Base-by-base conservation (phyloP, 2,888 invertebrate species). In the Helleia helle region DNA sequence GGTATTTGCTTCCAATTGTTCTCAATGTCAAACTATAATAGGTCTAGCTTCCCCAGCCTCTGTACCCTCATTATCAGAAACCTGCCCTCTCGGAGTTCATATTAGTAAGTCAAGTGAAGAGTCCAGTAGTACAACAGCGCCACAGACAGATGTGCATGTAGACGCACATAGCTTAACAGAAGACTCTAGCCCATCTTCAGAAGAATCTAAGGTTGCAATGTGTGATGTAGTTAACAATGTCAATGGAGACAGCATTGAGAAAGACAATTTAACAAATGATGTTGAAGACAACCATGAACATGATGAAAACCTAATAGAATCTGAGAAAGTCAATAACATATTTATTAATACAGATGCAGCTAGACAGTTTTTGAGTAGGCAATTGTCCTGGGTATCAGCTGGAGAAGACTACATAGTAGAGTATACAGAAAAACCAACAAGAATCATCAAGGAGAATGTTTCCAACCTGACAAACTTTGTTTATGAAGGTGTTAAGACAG, bases 271-370 rank as follows among this genome's bases (percentile, higher is more conserved):
- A 46, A 48, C 52, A 47, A 62, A 59, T 36, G 65, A 65, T 50
- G 55, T 58, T 54, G 65, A 68, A 55, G 46, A 42, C 6, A 62
- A 64, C 40, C 61, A 59, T 28, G 66, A 66, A 42, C 62, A 64
- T 48, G 71, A 70, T 47, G 65, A 55, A 24, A 67, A 59, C 50
- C 59, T 34, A 12, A 34, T 12, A 18, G 34, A 34, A 12, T 34
- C 66, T 49, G 79, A 81, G 38, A 87, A 87, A 56, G 72, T 85
- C 43, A 91, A 90, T 56, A 89, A 90, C 55, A 89, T 91, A 56
- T 90, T 92, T 62, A 89, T 92, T n/a, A 92, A 93, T 62, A 91
- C 92, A 17, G 91, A 91, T 74, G 91, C 91, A 31, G 93, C 93
- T 2, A 87, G 89, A 55, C 91, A 93, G 55, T 93, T 91, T 71